Evolutionary conservation across 2,113 vertebrate species (phyloP), one percentile per base, ranked within the genome.

Genomic region (Desmodus rotundus): DNA sequence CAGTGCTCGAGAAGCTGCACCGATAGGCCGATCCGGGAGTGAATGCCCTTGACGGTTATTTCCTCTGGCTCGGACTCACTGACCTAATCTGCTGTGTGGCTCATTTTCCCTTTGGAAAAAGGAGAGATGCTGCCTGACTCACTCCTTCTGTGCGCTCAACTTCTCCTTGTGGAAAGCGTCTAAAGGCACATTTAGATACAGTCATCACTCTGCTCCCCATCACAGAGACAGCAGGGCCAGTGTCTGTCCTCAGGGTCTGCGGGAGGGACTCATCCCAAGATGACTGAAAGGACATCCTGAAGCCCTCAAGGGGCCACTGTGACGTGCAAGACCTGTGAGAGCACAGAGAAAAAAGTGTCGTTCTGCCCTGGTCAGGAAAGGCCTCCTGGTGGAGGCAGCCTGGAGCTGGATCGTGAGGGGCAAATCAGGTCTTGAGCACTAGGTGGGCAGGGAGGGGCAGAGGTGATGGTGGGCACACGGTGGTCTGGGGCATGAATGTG

Each of bases 51-150:
- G 8, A 16, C 88, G 78, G 58, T 3, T 38, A 4, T 33, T 52
- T 89, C 63, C 68, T 86, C 74, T 63, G 80, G 84, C 80, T 56
- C 31, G 11, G 50, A 45, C 11, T 45, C 63, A 65, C 54, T 45
- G 68, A 67, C 80, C 67, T 78, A 31, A 78, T 86, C 54, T 68
- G 47, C 24, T 4, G 0, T n/a, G 82, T 65, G 87, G 84, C 83
- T 94, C 74, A 52, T 91, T 93, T 96, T 68, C 70, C 76, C 58
- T 68, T 54, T 61, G 89, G 73, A 81, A 76, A 72, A 76, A 56
- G 24, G 73, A 73, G 56, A 72, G 58, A 33, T 50, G 33, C 45
- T 13, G 31, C 73, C 78, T 74, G 73, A 81, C 78, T 77, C 72
- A 67, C 56, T 65, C 19, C 52, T 89, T 68, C 82, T 12, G 70